A percentile compares a stretch with the other conserved stretches of the same genome.
Evolutionary conservation across 2,888 invertebrate genomes (phyloP).

Genomic region (Malthinus flaveolus): DNA sequence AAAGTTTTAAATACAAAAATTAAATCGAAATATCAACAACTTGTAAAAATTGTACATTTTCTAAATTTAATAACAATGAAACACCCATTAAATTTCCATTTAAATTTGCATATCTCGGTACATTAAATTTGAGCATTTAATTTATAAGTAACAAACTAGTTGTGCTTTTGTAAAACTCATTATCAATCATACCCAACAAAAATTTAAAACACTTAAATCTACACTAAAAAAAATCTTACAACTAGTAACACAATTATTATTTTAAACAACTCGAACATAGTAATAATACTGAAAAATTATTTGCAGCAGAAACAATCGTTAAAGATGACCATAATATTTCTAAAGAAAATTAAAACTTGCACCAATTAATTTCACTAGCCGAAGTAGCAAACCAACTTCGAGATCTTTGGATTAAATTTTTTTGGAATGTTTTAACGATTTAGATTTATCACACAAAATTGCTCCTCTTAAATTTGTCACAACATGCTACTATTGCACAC

Average conservation of each 20-base stretch:
- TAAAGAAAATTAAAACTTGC: neutral
- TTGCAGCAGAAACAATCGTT: neutral
- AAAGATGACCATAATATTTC: neutral
- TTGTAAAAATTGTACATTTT: conserved; percentile 1
- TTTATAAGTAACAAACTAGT: neutral
- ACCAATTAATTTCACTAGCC: neutral
- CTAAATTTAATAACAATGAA: neutral
- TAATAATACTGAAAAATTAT: too few relatives aligned
- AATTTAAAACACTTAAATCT: too few relatives aligned
- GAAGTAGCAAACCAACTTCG: neutral
- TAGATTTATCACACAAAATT: neutral
- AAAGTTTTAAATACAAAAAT: conserved; percentile 10
- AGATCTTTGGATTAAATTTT: too few relatives aligned
- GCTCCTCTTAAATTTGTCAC: conserved; percentile 4
- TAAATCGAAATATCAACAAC: neutral
- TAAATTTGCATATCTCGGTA: neutral
- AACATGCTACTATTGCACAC: neutral
- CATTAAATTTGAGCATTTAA: too few relatives aligned
- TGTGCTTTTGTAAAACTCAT: neutral
- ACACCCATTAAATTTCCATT: neutral
- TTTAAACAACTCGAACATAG: too few relatives aligned
- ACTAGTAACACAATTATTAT: too few relatives aligned
- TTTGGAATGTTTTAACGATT: neutral
- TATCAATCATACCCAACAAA: too few relatives aligned
- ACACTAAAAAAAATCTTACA: too few relatives aligned